A percentile compares a stretch with the other conserved stretches of the same genome.
Conservation (phyloP, 1,140 invertebrate species). For the Coboldia fuscipes region DNA sequence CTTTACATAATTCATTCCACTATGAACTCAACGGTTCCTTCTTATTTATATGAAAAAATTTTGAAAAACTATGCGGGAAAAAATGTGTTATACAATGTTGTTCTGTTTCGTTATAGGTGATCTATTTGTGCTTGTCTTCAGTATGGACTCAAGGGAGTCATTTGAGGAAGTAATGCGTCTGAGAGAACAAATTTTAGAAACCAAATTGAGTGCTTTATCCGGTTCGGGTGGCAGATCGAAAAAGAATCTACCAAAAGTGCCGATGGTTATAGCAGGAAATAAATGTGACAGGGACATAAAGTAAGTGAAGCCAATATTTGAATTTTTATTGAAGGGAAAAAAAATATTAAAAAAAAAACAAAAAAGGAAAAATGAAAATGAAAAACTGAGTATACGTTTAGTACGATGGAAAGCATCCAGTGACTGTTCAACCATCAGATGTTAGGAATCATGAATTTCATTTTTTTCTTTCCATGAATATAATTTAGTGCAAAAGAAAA, state of each 20-base stretch:
- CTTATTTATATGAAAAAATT: too few relatives aligned
- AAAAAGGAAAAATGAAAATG: too few relatives aligned
- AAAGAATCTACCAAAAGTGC: slow-evolving; percentile 38
- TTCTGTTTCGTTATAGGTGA: slow-evolving; percentile 44
- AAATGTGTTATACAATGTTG: too few relatives aligned
- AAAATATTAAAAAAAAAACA: slow-evolving; percentile 1
- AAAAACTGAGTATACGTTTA: too few relatives aligned
- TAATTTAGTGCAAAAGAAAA: too few relatives aligned
- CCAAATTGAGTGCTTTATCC: slow-evolving; percentile 42
- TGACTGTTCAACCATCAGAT: too few relatives aligned
- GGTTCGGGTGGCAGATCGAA: slow-evolving; percentile 32
- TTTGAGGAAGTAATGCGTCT: slow-evolving; percentile 64
- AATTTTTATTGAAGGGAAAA: slow-evolving; percentile 5
- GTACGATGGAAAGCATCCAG: too few relatives aligned
- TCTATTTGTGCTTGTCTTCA: slow-evolving; percentile 65
- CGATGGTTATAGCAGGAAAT: slow-evolving; percentile 65
- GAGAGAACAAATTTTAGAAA: slow-evolving; percentile 61
- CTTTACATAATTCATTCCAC: too few relatives aligned
- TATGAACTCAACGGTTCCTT: too few relatives aligned
- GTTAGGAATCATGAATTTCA: too few relatives aligned
- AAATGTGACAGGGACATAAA: slow-evolving; percentile 56
- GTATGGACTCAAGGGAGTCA: slow-evolving; percentile 64
- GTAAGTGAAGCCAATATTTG: slow-evolving; percentile 21
- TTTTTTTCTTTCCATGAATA: too few relatives aligned
- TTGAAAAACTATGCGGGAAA: too few relatives aligned